Conservation (phyloP, 2,113 vertebrate species). For the Naja naja region DNA sequence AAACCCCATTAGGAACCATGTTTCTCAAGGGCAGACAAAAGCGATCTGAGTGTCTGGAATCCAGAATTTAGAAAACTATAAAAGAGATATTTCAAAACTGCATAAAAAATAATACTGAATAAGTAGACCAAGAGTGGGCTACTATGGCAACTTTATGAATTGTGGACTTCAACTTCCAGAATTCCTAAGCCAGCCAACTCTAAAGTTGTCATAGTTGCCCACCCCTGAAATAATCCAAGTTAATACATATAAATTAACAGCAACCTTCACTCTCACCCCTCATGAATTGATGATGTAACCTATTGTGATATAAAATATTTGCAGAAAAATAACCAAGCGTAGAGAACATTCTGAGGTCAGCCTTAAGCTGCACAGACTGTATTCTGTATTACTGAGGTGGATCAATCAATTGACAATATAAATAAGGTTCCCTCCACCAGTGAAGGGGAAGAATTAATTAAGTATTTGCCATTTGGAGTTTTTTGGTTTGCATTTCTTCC, state of each 20-base stretch:
- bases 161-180: background rate
- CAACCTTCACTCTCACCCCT: background rate
- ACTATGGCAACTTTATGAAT: background rate
- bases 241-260: background rate
- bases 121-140: background rate
- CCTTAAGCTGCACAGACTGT: background rate
- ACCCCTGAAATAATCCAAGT: background rate
- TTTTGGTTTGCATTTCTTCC: background rate
- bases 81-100: background rate
- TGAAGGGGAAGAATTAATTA: background rate
- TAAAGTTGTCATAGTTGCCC: background rate
- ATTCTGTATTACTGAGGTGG: background rate
- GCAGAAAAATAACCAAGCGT: background rate
- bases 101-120: background rate
- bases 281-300: background rate
- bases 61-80: background rate
- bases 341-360: background rate
- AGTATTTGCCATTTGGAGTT: background rate
- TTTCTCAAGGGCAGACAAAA: background rate
- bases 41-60: background rate
- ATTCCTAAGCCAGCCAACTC: background rate
- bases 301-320: background rate
- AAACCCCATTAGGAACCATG: background rate
- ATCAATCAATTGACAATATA: background rate
- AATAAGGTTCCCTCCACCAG: background rate